phyloP scores from a whole-genome alignment of 2,888 invertebrate genomes.

The Dyspetes luteomarginatus region DNA sequence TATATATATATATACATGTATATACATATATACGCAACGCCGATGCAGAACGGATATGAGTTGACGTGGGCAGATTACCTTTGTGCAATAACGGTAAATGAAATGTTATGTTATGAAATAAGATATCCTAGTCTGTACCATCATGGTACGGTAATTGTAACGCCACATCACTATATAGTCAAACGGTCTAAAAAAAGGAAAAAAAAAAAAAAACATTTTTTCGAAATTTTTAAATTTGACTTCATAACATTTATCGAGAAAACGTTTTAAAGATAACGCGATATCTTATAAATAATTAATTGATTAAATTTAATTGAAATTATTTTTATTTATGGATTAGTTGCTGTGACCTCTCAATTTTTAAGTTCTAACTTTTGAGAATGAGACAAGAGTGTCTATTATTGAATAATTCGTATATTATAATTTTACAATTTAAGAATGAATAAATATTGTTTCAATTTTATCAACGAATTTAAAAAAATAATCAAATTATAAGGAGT shows the following conservation, averaged over 20 bases:
- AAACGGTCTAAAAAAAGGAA: no score
- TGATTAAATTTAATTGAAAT: not conserved
- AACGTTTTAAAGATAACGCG: no score
- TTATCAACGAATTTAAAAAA: no score
- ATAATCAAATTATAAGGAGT: no score
- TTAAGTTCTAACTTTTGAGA: not conserved
- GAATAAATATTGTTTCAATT: no score
- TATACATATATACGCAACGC: constrained; percentile 47
- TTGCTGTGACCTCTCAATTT: not conserved
- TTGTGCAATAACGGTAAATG: constrained; percentile 74
- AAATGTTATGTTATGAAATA: constrained; percentile 66
- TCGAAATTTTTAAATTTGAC: not conserved
- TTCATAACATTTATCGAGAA: no score
- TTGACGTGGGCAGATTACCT: constrained; percentile 25
- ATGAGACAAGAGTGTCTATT: no score
- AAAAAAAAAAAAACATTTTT: not conserved
- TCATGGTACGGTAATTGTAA: not conserved
- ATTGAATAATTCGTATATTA: no score
- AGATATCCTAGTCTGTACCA: constrained; percentile 13
- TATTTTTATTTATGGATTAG: not conserved
- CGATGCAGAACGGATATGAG: constrained; percentile 76
- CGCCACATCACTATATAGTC: not conserved
- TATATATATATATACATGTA: no score
- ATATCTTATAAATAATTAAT: no score
- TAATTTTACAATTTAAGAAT: no score